Percentiles rank a stretch among this genome's conserved stretches.
These are phyloP conservation scores for Colletes latitarsis DNA, from an alignment of 1,140 invertebrate species.

Conservation along the genomic window DNA sequence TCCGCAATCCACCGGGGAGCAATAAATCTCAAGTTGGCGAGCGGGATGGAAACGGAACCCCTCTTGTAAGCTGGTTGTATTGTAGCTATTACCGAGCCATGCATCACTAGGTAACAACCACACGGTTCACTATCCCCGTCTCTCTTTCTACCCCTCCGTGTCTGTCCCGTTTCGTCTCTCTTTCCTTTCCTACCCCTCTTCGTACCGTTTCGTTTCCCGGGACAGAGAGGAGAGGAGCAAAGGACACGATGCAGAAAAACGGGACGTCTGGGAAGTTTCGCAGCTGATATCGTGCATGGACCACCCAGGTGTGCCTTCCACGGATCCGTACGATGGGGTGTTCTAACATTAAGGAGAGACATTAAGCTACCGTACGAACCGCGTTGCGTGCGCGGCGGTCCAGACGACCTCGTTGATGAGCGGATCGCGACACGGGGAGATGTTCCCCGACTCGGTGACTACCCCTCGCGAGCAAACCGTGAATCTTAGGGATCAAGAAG, in stretches of 20 bases:
- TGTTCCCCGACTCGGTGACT: neutral
- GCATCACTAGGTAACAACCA: conserved; percentile 80
- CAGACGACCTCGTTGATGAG: conserved; percentile 36
- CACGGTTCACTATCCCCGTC: conserved; percentile 64
- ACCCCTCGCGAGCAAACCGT: too few relatives aligned
- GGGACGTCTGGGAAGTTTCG: conserved; percentile 74
- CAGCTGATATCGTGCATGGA: conserved; percentile 77
- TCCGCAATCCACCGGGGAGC: conserved; percentile 78
- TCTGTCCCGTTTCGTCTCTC: conserved; percentile 7
- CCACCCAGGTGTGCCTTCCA: conserved; percentile 76
- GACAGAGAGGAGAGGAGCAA: conserved; percentile 41
- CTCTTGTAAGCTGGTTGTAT: conserved; percentile 81
- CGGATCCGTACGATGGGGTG: conserved; percentile 18
- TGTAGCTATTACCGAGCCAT: conserved; percentile 81
- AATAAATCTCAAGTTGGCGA: conserved; percentile 80
- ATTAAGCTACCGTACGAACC: conserved; percentile 45
- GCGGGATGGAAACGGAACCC: conserved; percentile 74
- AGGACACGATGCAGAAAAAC: conserved; percentile 63
- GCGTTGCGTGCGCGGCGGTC: conserved; percentile 26
- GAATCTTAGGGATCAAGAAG: too few relatives aligned
- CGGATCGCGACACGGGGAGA: conserved; percentile 12
- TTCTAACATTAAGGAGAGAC: conserved; percentile 57
- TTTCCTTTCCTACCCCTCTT: conserved; percentile 24
- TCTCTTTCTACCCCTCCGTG: conserved; percentile 52
- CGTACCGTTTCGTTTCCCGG: conserved; percentile 30